Base-by-base conservation (phyloP, 2,113 vertebrate species). In the Caranx ignobilis region DNA sequence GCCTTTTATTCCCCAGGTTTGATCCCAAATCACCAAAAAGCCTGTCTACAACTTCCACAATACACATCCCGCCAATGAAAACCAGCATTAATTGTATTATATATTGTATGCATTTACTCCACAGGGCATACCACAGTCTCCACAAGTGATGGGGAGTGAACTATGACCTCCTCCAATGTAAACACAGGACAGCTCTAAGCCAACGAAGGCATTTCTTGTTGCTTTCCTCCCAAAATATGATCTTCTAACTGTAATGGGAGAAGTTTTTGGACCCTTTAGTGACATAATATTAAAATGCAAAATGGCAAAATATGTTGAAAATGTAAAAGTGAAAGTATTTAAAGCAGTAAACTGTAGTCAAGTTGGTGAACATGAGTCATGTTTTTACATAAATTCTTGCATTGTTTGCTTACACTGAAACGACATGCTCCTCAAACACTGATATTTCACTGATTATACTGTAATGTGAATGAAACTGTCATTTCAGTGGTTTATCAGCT, bases 141-240 rank as follows among this genome's bases (percentile, higher is more conserved):
- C 72, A 83, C 50, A 55, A 55, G 48, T 75, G 69, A 85, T 85
- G 82, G 73, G 47, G 77, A 47, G 34, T 86, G 82, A 88, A 88
- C 88, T 85, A 18, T 83, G 84, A 88, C 77, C 82, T 78, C 83
- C 78, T 80, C 60, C 82, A 84, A 64, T 81, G 83, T 91, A 89
- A 91, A 90, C 86, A 88, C 48, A 32, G 34, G 63, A 35, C 5
- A 62, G 26, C 26, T 89, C 79, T 21, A 67, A 34, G 11, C 71
- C 65, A 32, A 66, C 45, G 72, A 13, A 75, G 45, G 43, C 21
- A 59, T 43, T 31, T 69, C 43, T n/a, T 45, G 55, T 66, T 16
- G n/a, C 66, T 41, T 61, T 31, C 43, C 45, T 39, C 61, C 39
- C 39, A 39, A 62, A 56, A 61, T 37, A 11, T 69, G 2, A 7